Conservation (phyloP, 2,888 invertebrate species). For the Drosophila testacea region DNA sequence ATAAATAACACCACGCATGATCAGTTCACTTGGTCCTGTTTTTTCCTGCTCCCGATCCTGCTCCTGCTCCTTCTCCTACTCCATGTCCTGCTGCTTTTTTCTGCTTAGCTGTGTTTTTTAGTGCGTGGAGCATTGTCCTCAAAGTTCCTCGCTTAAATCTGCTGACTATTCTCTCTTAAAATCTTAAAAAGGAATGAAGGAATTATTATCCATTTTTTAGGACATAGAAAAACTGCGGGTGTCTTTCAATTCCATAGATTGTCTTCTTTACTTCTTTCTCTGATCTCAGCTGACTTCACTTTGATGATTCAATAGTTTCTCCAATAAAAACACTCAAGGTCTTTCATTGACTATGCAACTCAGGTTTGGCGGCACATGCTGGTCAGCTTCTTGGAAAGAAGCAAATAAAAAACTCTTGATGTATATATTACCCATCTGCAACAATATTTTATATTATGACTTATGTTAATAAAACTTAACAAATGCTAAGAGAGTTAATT, state of each 20-base stretch:
- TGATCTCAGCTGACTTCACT: slow-evolving; percentile 12
- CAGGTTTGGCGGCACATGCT: slow-evolving; percentile 40
- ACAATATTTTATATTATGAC: slow-evolving; percentile 17
- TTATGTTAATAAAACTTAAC: slow-evolving; percentile 16
- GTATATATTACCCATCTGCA: slow-evolving; percentile 34
- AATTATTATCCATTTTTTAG: slow-evolving; percentile 30
- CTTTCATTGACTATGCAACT: slow-evolving; percentile 49
- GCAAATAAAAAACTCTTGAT: slow-evolving; percentile 9
- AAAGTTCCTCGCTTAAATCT: slow-evolving; percentile 42
- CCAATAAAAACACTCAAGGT: slow-evolving; percentile 30
- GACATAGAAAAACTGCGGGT: slow-evolving; percentile 57
- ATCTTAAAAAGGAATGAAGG: slow-evolving; percentile 37
- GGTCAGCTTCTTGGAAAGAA: slow-evolving; percentile 28
- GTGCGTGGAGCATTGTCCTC: slow-evolving; percentile 68
- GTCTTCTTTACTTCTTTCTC: slow-evolving; percentile 18
- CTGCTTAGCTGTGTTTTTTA: slow-evolving; percentile 52
- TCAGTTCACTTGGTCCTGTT: slow-evolving; percentile 64
- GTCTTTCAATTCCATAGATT: slow-evolving; percentile 28
- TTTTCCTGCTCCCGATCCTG: background rate
- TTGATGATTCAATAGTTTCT: slow-evolving; percentile 49
- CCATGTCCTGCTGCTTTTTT: slow-evolving; percentile 49
- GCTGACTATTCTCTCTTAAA: slow-evolving; percentile 44
- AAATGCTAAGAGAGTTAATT: background rate
- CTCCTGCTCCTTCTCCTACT: background rate
- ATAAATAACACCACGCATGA: slow-evolving; percentile 76